phyloP scores from a whole-genome alignment of 2,797 vertebrate genomes.

The Phrynocephalus forsythii region DNA sequence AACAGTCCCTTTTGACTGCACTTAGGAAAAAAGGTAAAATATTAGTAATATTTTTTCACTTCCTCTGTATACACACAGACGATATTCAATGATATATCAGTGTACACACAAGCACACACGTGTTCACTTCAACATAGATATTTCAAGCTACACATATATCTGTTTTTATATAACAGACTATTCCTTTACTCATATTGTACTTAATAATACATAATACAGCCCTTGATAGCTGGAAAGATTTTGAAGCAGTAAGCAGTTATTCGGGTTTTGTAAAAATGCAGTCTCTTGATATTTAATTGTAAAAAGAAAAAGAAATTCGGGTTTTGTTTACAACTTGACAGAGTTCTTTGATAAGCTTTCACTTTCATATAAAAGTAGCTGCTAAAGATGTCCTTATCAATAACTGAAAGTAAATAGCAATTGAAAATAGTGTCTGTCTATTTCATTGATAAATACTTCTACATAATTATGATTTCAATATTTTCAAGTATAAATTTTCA shows the following conservation, averaged over 20 bases:
- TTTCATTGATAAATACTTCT: constrained; percentile 54
- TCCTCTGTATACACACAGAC: neutral
- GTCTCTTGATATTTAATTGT: neutral
- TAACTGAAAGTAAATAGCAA: neutral
- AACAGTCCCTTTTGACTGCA: neutral
- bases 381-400: neutral
- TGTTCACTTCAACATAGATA: neutral
- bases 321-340: neutral
- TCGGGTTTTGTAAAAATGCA: neutral
- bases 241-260: neutral
- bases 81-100: neutral
- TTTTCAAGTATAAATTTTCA: constrained; percentile 41
- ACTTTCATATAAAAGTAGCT: neutral
- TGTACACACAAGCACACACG: neutral
- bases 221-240: neutral
- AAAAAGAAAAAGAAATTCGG: neutral
- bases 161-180: neutral
- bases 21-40: neutral
- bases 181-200: neutral
- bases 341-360: neutral
- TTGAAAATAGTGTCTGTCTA: neutral
- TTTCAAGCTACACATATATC: neutral
- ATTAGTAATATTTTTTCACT: neutral
- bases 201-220: neutral
- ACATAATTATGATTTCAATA: constrained; percentile 21